These are phyloP conservation scores for Globicephala melas DNA, from an alignment of 2,113 vertebrate species.

Conservation along the genomic window DNA sequence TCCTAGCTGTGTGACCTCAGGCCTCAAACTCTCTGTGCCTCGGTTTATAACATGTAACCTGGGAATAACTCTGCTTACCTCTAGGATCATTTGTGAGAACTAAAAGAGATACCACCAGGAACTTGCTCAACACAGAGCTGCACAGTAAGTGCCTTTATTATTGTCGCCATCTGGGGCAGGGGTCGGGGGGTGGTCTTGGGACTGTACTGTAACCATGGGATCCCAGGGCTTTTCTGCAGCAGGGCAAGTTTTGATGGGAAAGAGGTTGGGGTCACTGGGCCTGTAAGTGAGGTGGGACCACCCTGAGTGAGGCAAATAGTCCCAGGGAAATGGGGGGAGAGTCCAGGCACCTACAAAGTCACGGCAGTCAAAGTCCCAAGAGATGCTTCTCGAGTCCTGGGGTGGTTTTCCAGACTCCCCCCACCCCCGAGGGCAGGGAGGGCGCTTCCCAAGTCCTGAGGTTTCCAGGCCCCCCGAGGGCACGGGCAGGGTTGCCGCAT, in stretches of 20 bases:
- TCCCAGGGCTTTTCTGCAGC: not conserved
- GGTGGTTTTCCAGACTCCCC: not conserved
- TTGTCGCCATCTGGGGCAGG: no score
- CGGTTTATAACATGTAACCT: not conserved
- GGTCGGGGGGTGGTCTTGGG: not conserved
- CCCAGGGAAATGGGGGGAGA: not conserved
- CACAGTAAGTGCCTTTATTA: slow-evolving; percentile 58
- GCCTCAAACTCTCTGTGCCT: not conserved
- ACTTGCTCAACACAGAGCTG: slow-evolving; percentile 34
- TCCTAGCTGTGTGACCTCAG: not conserved
- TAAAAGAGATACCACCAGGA: not conserved
- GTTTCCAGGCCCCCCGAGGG: not conserved
- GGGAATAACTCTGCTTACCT: not conserved
- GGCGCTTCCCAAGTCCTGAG: not conserved
- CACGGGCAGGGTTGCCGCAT: not conserved
- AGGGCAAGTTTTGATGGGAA: not conserved
- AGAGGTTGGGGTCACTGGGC: not conserved
- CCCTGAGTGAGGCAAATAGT: not conserved
- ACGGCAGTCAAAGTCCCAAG: no score
- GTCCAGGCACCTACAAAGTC: not conserved
- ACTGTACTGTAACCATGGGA: not conserved
- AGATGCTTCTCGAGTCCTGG: not conserved
- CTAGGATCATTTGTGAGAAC: slow-evolving; percentile 49
- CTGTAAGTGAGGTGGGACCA: not conserved
- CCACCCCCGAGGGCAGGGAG: no score